Percentiles rank a stretch among this genome's conserved stretches.
These are phyloP conservation scores for Larimichthys polyactis DNA, from an alignment of 2,113 vertebrate genomes.

Conservation along the genomic window DNA sequence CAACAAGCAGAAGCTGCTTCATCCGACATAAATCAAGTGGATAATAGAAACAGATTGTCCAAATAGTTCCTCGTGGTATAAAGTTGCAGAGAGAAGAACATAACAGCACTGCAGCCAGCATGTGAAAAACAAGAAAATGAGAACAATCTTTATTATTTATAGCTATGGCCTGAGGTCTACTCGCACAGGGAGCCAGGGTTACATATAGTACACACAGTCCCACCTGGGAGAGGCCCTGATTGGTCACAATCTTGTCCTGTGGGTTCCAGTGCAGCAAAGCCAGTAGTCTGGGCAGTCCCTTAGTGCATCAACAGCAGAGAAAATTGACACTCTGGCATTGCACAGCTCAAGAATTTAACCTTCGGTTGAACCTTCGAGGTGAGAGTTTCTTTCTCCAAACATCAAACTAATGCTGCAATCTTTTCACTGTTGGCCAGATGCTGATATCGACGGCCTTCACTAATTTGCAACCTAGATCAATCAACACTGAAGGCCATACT, in stretches of 20 bases:
- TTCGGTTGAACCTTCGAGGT: background rate
- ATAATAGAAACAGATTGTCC: background rate
- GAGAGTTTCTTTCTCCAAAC: conserved; percentile 6
- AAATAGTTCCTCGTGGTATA: background rate
- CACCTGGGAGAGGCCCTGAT: conserved; percentile 33
- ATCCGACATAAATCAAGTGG: conserved; percentile 2
- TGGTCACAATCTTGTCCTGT: conserved; percentile 22
- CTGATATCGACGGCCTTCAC: background rate
- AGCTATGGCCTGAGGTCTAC: conserved; percentile 30
- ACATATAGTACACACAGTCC: conserved; percentile 29
- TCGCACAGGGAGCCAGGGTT: conserved; percentile 9
- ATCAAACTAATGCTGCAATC: background rate
- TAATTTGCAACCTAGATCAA: conserved; percentile 15
- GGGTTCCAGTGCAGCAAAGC: conserved; percentile 9
- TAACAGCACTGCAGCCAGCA: conserved; percentile 9
- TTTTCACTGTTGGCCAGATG: background rate
- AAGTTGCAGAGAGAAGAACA: background rate
- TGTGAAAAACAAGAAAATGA: background rate
- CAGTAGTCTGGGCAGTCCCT: background rate
- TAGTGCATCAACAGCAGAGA: background rate
- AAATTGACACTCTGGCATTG: background rate
- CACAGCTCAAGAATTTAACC: background rate
- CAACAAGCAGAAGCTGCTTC: conserved; percentile 12
- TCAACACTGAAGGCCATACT: background rate
- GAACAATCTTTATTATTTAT: conserved; percentile 41